Conservation (phyloP, 2,797 vertebrate genomes). For the Sebastes trivittatus region DNA sequence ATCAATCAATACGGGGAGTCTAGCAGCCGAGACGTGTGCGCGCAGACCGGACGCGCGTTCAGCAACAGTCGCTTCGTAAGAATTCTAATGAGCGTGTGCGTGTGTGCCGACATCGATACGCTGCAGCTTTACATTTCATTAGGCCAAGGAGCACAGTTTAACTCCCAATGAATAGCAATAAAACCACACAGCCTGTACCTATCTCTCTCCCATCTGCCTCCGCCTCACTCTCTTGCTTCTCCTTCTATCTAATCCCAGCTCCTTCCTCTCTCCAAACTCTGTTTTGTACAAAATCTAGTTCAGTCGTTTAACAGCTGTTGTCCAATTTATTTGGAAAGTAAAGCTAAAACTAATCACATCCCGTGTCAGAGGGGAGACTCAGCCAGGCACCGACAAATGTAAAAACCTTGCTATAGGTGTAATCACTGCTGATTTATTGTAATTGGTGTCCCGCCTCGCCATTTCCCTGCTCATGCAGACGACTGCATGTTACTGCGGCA, state of each 20-base stretch:
- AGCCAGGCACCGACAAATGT: background rate
- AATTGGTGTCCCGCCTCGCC: slow-evolving; percentile 36
- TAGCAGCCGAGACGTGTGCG: slow-evolving; percentile 52
- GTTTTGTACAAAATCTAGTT: slow-evolving; percentile 31
- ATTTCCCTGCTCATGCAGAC: slow-evolving; percentile 21
- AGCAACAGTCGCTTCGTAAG: slow-evolving; percentile 38
- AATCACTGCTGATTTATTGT: slow-evolving; percentile 55
- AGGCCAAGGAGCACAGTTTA: slow-evolving; percentile 75
- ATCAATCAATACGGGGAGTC: slow-evolving; percentile 78
- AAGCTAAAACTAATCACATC: slow-evolving; percentile 28
- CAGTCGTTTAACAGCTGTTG: slow-evolving; percentile 22
- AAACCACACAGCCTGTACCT: slow-evolving; percentile 64
- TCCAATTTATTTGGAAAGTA: slow-evolving; percentile 21
- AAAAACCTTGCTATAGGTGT: slow-evolving; percentile 13
- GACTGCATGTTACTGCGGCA: slow-evolving; percentile 42
- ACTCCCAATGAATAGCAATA: slow-evolving; percentile 78
- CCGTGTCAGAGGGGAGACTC: background rate
- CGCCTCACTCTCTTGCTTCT: slow-evolving; percentile 9
- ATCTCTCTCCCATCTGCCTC: slow-evolving; percentile 55
- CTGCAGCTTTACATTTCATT: slow-evolving; percentile 80
- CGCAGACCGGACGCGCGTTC: slow-evolving; percentile 50
- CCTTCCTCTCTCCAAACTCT: slow-evolving; percentile 2
- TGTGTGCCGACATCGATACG: slow-evolving; percentile 61
- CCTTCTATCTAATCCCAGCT: slow-evolving; percentile 16
- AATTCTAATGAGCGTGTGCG: slow-evolving; percentile 56